phyloP scores from a whole-genome alignment of 2,888 invertebrate species.

The Caenorhabditis virilis region DNA sequence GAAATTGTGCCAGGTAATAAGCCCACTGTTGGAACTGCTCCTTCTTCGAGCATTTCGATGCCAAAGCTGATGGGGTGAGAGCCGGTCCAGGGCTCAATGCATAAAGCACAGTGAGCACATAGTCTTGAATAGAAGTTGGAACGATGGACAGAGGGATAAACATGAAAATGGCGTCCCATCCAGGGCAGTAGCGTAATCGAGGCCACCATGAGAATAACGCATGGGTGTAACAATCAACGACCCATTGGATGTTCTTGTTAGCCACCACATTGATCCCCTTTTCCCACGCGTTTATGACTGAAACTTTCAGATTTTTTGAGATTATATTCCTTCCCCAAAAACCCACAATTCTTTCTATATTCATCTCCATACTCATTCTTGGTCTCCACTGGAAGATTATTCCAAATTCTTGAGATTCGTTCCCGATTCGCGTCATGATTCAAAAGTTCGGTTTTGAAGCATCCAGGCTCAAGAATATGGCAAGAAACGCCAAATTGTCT shows the following conservation, averaged over 20 bases:
- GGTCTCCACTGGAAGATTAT: slow-evolving; percentile 41
- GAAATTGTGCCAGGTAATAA: too few relatives aligned
- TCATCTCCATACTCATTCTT: slow-evolving; percentile 67
- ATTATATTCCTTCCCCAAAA: background rate
- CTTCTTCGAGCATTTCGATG: background rate
- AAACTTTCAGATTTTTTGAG: background rate
- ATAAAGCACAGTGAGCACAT: slow-evolving; percentile 42
- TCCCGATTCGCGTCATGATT: slow-evolving; percentile 54
- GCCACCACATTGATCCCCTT: slow-evolving; percentile 55
- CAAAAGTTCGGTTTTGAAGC: slow-evolving; percentile 61
- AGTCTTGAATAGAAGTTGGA: slow-evolving; percentile 53
- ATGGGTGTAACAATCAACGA: slow-evolving; percentile 59
- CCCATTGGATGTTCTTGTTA: slow-evolving; percentile 56
- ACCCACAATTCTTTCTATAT: slow-evolving; percentile 62
- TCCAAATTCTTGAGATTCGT: slow-evolving; percentile 59
- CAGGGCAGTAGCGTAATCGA: slow-evolving; percentile 51
- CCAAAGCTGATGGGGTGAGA: slow-evolving; percentile 35
- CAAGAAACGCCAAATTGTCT: slow-evolving; percentile 52
- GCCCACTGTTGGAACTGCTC: too few relatives aligned
- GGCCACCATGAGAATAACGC: slow-evolving; percentile 56
- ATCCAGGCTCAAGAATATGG: slow-evolving; percentile 64
- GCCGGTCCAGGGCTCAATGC: slow-evolving; percentile 50
- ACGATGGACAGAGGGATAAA: slow-evolving; percentile 57
- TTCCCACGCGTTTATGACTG: slow-evolving; percentile 54
- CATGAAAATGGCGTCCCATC: slow-evolving; percentile 60